Evolutionary conservation across 2,113 vertebrate genomes (phyloP), one percentile per base, ranked within the genome.

Genomic region (Forbesichthys papilliferus): DNA sequence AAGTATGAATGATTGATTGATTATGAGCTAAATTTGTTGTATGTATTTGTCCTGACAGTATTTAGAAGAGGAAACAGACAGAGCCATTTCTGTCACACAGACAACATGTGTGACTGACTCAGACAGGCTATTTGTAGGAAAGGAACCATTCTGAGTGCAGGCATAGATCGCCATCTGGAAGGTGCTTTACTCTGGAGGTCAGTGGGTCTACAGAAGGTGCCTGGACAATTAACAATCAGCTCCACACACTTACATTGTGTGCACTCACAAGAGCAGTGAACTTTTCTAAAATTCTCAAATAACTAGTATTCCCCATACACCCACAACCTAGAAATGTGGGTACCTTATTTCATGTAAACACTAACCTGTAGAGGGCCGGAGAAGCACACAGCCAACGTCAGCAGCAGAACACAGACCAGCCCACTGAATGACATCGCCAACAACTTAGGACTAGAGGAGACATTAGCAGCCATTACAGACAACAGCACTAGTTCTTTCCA

Each of bases 331-430:
- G 27, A 27, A 27, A 27, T 27, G 27, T 27, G 27, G 27, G 27
- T 27, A 27, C 27, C 49, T 14, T 52, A 52, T 14, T 12, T 52
- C 13, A 42, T 42, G 36, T 42, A 42, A 52, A 67, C 6, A 69
- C 95, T 95, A 85, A 98, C 98, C 95, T 91, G 78, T 53, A 94
- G 79, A 74, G 95, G 89, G 20, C 91, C 88, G 3, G 95, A 94
- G 64, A 95, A 99, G 77, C 95, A 98, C 76, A 96, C 88, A 59
- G 91, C 80, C 48, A 98, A 84, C 68, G 88, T 89, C 60, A 96
- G 83, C 53, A 77, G 83, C 62, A 98, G 91, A 77, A 97, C 74
- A 34, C 92, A 83, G 57, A 90, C 93, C 78, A 95, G 89, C 47
- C 92, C 80, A 14, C 92, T 94, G 58, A 98, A 99, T 3, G 92